Conservation (phyloP, 2,888 invertebrate species). For the Callinectes sapidus region DNA sequence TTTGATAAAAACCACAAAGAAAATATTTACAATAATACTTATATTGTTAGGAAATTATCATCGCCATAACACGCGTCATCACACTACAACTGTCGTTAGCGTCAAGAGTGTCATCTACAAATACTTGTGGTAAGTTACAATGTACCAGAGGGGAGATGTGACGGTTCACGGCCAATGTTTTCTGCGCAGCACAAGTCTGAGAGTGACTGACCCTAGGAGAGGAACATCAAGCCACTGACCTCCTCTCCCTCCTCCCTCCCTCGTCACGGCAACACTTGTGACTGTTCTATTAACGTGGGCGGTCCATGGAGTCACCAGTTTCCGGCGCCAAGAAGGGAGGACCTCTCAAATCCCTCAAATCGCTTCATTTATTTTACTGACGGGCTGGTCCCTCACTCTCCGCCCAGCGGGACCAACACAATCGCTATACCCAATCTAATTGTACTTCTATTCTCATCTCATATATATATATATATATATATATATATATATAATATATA, state of each 20-base stretch:
- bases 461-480: neutral
- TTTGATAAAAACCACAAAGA: neutral
- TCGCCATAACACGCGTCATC: neutral
- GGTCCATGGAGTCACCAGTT: neutral
- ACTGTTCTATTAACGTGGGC: neutral
- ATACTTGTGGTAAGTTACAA: neutral
- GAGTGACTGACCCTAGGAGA: neutral
- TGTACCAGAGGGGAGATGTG: neutral
- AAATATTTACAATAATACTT: neutral
- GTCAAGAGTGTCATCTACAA: neutral
- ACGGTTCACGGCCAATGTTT: neutral
- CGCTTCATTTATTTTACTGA: constrained; percentile 28
- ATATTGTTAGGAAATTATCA: neutral
- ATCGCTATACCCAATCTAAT: neutral
- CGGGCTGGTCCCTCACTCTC: neutral
- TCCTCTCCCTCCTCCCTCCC: neutral
- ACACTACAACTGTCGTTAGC: neutral
- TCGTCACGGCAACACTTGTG: neutral
- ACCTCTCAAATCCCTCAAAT: constrained; percentile 13
- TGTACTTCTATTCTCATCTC: neutral
- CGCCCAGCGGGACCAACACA: neutral
- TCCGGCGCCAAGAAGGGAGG: constrained; percentile 18
- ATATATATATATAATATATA: no score
- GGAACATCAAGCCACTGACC: neutral
- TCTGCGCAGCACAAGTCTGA: neutral